A percentile compares a stretch with the other conserved stretches of the same genome.
These are phyloP conservation scores for Desmodus rotundus DNA, from an alignment of 2,113 vertebrate species.

Conservation along the genomic window DNA sequence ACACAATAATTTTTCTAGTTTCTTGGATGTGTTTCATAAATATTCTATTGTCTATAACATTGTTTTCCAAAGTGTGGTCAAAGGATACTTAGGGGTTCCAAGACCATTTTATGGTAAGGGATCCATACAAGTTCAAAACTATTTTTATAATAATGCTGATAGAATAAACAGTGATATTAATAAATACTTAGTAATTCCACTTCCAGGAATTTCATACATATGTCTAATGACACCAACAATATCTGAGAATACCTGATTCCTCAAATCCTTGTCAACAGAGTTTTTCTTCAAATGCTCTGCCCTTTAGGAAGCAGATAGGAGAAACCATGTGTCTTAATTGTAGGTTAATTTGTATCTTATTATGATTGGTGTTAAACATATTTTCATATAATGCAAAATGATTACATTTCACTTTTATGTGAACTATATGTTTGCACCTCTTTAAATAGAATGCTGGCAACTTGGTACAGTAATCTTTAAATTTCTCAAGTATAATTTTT, in stretches of 20 bases:
- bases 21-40: background rate
- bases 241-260: background rate
- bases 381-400: background rate
- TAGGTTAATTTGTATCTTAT: background rate
- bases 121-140: background rate
- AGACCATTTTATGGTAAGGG: background rate
- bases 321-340: background rate
- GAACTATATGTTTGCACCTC: background rate
- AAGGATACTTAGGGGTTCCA: background rate
- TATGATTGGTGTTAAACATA: background rate
- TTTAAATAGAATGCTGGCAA: background rate
- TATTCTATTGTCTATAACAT: background rate
- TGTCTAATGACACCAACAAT: background rate
- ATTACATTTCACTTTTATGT: background rate
- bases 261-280: background rate
- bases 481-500: constrained; percentile 26
- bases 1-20: background rate
- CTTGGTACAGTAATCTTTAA: background rate
- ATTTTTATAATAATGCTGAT: background rate
- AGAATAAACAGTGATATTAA: background rate
- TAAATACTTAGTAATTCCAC: background rate
- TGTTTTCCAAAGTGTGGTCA: background rate
- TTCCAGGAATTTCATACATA: background rate
- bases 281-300: background rate
- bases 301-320: background rate